Base-by-base conservation (phyloP, 2,888 invertebrate genomes). In the Linnaemya tessellans region DNA sequence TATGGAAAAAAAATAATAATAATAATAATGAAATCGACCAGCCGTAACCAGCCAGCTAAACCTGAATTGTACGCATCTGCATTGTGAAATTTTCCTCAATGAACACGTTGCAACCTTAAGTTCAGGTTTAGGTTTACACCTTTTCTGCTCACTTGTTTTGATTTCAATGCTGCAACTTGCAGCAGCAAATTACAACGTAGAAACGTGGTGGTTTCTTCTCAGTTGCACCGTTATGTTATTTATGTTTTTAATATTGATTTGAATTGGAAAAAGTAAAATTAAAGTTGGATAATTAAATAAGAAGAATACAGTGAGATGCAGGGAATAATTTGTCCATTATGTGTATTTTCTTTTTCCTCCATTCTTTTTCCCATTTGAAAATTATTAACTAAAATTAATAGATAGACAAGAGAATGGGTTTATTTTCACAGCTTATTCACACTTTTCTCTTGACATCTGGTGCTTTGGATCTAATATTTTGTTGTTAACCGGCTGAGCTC, bases 91-190 rank as follows among this genome's bases (percentile, higher is more conserved):
- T 58, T 77, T 71, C 71, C 65, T 71, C 71, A 71, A 83, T 77
- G 51, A 83, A 78, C 70, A 78, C 77, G 58, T 71, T 70, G 25
- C 79, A 79, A 82, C 85, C 85, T 85, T 82, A 51, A 80, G 74
- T 74, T 74, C 74, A 67, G 75, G 85, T 80, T 79, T 85, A 79
- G 82, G 46, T 85, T 85, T 82, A 65, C 82, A 74, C 35, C 43
- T 56, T 54, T 64, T 62, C 60, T 54, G 22, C 65, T 51, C 49
- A n/a, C 46, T 65, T 73, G 58, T 43, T 74, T 60, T 43, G 30
- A 15, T 30, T 62, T 51, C 22, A 51, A 58, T 49, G 38, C n/a
- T 38, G 7, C 38, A 51, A 70, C 9, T 9, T 60, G 30, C 30
- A 73, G 22, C 9, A 71, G 9, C 20, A 51, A 9, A 62, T 10